Evolutionary conservation across 2,113 vertebrate genomes (phyloP).

Genomic region (Elaphurus davidianus): DNA sequence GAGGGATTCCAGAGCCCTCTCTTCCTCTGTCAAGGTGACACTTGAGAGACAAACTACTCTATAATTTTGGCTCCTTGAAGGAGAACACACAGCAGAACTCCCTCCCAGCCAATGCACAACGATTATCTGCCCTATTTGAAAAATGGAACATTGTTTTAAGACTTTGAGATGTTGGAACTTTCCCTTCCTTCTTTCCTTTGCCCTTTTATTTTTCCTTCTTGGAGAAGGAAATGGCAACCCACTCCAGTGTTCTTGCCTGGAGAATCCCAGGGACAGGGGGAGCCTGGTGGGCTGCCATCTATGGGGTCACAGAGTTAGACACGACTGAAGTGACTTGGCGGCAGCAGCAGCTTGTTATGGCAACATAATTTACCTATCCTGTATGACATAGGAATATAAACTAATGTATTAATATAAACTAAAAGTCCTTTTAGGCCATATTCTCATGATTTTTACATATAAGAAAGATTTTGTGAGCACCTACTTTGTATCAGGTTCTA

Average conservation of each 20-base stretch:
- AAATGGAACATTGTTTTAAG: background rate
- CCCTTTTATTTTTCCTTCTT: background rate
- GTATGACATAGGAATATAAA: background rate
- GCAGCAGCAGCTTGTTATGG: background rate
- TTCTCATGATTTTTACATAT: background rate
- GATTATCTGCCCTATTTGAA: background rate
- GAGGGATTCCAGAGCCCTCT: background rate
- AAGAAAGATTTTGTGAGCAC: background rate
- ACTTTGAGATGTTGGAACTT: background rate
- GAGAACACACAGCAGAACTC: background rate
- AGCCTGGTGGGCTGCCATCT: background rate
- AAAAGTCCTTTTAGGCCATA: background rate
- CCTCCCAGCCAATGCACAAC: fast-evolving
- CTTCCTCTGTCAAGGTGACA: background rate
- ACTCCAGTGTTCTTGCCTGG: background rate
- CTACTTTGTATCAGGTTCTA: background rate
- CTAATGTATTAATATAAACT: background rate
- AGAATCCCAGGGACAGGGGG: background rate
- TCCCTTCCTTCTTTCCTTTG: background rate
- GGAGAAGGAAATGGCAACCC: background rate
- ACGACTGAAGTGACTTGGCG: background rate
- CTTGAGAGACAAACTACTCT: background rate
- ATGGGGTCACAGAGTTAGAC: fast-evolving
- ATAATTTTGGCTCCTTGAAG: background rate
- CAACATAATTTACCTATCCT: background rate